These are phyloP conservation scores for Syrrhaptes paradoxus DNA, from an alignment of 2,113 vertebrate genomes.

Conservation along the genomic window DNA sequence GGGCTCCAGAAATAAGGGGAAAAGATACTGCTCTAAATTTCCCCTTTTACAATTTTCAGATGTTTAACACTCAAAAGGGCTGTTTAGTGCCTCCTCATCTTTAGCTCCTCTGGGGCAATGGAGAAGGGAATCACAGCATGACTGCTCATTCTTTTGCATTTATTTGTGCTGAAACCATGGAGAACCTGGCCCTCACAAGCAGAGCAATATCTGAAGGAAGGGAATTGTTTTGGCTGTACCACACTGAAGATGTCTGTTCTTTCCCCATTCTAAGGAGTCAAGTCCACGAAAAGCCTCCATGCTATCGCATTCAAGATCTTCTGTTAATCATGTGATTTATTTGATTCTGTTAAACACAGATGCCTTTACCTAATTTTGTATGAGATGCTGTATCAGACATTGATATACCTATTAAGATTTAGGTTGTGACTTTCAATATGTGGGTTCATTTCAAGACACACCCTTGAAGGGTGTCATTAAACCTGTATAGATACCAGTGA, in stretches of 20 bases:
- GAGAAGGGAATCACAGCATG: neutral
- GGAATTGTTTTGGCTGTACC: neutral
- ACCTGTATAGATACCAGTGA: neutral
- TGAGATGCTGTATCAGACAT: neutral
- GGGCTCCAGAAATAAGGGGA: neutral
- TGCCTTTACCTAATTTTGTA: neutral
- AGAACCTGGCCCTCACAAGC: neutral
- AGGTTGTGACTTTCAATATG: neutral
- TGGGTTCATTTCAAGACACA: neutral
- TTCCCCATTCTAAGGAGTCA: neutral
- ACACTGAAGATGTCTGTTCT: neutral
- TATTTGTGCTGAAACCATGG: neutral
- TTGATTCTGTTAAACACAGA: neutral
- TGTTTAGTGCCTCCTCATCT: neutral
- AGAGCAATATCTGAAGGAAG: neutral
- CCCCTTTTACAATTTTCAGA: slow-evolving; percentile 4
- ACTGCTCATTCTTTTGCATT: neutral
- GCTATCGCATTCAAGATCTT: neutral
- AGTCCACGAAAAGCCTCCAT: neutral
- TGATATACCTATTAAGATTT: neutral
- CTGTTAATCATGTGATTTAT: neutral
- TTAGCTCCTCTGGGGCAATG: neutral
- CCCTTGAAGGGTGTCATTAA: neutral
- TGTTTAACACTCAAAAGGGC: neutral
- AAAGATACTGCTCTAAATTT: neutral